Evolutionary conservation across 2,888 invertebrate genomes (phyloP).

Genomic region (Hirtodrosophila alboralis): DNA sequence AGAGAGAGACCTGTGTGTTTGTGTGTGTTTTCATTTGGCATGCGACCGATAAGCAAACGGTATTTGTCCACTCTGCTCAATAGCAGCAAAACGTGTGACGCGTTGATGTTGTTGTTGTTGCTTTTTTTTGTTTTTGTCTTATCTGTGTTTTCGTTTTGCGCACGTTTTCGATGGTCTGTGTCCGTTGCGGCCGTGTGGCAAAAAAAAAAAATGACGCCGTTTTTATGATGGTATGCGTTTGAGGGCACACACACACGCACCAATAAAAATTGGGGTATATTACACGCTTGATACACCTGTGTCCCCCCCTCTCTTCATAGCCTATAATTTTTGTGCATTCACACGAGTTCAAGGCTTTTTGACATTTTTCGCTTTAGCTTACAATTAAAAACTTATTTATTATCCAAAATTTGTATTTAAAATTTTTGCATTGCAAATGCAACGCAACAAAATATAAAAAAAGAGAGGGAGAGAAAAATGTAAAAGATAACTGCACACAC

Average conservation of each 20-base stretch:
- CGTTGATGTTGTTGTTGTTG: slow-evolving; percentile 5
- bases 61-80: slow-evolving; percentile 53
- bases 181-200: slow-evolving; percentile 41
- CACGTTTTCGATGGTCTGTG: slow-evolving; percentile 66
- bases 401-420: no score
- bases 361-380: not conserved
- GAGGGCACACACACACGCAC: slow-evolving; percentile 1
- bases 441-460: not conserved
- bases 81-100: slow-evolving; percentile 30
- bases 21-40: slow-evolving; percentile 43
- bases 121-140: slow-evolving; percentile 49
- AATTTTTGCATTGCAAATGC: no score
- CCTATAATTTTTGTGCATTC: slow-evolving; percentile 8
- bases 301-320: not conserved
- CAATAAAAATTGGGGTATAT: slow-evolving; percentile 45
- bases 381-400: no score
- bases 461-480: not conserved
- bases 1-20: slow-evolving; percentile 2
- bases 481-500: slow-evolving; percentile 1
- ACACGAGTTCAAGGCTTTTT: slow-evolving; percentile 55
- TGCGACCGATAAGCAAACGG: slow-evolving; percentile 64
- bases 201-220: slow-evolving; percentile 57
- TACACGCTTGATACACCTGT: slow-evolving; percentile 52
- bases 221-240: slow-evolving; percentile 5
- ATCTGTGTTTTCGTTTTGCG: slow-evolving; percentile 73